Evolutionary conservation across 64 coral and sea anemone genomes (phyloP), one percentile per base, ranked within the genome.

Genomic region (Montipora cactus): DNA sequence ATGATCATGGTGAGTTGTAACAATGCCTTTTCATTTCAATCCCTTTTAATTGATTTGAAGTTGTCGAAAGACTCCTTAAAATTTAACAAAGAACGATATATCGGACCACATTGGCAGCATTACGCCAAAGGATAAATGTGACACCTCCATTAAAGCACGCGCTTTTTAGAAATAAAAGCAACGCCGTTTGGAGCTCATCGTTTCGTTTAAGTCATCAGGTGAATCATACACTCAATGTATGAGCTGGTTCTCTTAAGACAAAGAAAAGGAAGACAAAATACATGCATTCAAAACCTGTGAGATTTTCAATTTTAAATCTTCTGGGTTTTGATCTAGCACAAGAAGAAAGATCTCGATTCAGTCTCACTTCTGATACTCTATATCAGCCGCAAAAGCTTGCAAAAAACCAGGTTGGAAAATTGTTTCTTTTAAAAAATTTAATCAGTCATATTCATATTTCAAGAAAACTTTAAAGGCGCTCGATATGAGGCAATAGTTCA

Each of bases 231-330:
- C 2, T 37, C 28, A 37, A 37, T 37, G 28, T 37, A 37, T 37
- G 28, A 37, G 28, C 28, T 37, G 28, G 1, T 37, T 37, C 28
- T 37, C 28, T 37, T 37, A 37, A 82, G 59, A 16, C 23, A 12
- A 5, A 12, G 13, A 20, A 16, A 19, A 18, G 2, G 18, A 58
- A 80, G 45, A 7, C 15, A 55, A 64, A 3, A 49, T 58, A 48
- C 13, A 92, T 77, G 55, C 44, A 72, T 92, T 49, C 81, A 12
- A 71, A 92, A 14, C 72, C 66, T 11, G 2, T 68, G 9, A 45
- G 81, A 15, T 92, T 92, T 50, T 92, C 81, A 1, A 92, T 92
- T 5, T 92, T 71, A 47, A 85, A 62, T 16, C 74, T 85, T 1
- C 52, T 92, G 80, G 90, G 81, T 12, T 92, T 84, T 48, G 75